Evolutionary conservation across 2,113 vertebrate species (phyloP).

Genomic region (Cynoglossus semilaevis): DNA sequence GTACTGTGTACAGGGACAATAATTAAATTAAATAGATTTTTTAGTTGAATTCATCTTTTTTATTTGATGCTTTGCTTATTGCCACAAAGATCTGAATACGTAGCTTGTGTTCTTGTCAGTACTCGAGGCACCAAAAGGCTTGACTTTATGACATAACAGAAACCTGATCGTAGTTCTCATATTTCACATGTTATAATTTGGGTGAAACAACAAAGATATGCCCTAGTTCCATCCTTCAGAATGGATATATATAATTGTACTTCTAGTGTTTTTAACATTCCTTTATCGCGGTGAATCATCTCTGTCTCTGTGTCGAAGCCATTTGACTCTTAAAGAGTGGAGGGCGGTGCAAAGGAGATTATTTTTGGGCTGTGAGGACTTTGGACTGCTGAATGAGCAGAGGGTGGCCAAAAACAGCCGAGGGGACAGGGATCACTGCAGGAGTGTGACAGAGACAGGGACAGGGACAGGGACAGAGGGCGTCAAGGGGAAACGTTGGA

Average conservation of each 20-base stretch:
- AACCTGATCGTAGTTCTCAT: conserved; percentile 19
- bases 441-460: conserved; percentile 32
- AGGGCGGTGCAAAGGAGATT: conserved; percentile 60
- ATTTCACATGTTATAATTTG: conserved; percentile 12
- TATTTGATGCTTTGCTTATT: too few relatives aligned
- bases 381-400: conserved; percentile 74
- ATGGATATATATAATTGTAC: not conserved
- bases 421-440: conserved; percentile 40
- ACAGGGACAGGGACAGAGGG: conserved; percentile 31
- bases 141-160: conserved; percentile 17
- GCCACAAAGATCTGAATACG: not conserved
- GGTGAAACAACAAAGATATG: conserved; percentile 1
- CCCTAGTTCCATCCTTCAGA: not conserved
- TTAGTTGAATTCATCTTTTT: too few relatives aligned
- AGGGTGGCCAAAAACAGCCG: conserved; percentile 73
- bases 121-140: not conserved
- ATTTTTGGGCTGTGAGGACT: conserved; percentile 71
- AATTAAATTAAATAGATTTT: too few relatives aligned
- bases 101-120: not conserved
- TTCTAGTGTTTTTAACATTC: not conserved
- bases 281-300: conserved; percentile 15
- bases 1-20: too few relatives aligned
- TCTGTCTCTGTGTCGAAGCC: conserved; percentile 27
- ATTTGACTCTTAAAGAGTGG: conserved; percentile 38
- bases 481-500: conserved; percentile 36